phyloP scores from a whole-genome alignment of 2,888 invertebrate genomes.

The Drosophila anceps region DNA sequence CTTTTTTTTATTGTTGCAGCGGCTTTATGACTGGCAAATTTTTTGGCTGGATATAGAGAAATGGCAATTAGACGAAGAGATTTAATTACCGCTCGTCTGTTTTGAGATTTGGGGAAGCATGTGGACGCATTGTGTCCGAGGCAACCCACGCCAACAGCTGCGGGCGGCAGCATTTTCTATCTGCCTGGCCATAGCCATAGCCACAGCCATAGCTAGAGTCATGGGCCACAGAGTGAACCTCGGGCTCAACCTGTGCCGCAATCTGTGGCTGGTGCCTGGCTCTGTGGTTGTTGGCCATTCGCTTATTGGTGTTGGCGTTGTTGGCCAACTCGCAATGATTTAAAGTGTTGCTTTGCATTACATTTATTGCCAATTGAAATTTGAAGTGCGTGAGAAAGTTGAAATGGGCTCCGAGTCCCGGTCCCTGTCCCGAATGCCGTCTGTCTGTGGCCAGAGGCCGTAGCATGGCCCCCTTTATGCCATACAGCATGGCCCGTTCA shows the following conservation, averaged over 20 bases:
- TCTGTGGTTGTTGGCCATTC: slow-evolving; percentile 42
- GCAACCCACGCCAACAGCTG: slow-evolving; percentile 35
- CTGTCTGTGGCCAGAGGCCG: slow-evolving; percentile 58
- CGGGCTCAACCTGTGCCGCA: slow-evolving; percentile 40
- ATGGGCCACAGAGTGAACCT: slow-evolving; percentile 26
- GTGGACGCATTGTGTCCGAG: slow-evolving; percentile 35
- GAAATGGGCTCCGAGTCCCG: slow-evolving; percentile 70
- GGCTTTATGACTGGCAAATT: slow-evolving; percentile 66
- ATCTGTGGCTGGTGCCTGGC: slow-evolving; percentile 17
- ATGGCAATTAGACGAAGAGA: slow-evolving; percentile 66
- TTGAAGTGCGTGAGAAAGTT: slow-evolving; percentile 85
- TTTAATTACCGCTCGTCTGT: slow-evolving; percentile 60
- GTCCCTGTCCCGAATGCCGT: slow-evolving; percentile 35
- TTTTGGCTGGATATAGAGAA: slow-evolving; percentile 59
- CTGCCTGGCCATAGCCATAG: slow-evolving; percentile 5
- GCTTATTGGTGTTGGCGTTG: slow-evolving; percentile 75
- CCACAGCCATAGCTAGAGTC: not conserved
- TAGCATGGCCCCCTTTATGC: slow-evolving; percentile 49
- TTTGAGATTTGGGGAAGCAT: slow-evolving; percentile 15
- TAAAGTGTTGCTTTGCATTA: slow-evolving; percentile 85
- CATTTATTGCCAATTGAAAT: slow-evolving; percentile 85
- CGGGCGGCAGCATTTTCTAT: slow-evolving; percentile 14
- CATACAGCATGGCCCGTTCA: slow-evolving; percentile 38
- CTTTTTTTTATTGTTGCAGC: slow-evolving; percentile 23
- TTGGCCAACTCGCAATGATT: slow-evolving; percentile 81